Conservation (phyloP, 2,888 invertebrate species). For the Drosophila gaucha region DNA sequence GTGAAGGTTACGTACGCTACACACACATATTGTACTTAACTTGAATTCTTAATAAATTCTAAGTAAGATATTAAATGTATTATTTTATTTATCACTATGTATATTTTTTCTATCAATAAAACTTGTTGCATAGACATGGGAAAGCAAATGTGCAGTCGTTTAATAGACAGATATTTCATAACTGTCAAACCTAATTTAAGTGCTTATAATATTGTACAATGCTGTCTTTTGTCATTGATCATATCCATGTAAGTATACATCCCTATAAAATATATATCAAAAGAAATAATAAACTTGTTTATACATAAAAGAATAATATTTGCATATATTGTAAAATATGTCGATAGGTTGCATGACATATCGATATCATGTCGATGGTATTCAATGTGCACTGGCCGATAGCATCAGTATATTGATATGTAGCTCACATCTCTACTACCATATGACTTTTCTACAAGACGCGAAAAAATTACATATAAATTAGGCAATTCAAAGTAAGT, state of each 20-base stretch:
- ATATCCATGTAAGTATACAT: too few species aligned
- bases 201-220: background rate
- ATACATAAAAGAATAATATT: conserved; percentile 1
- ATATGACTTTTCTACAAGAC: conserved; percentile 70
- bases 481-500: conserved; percentile 61
- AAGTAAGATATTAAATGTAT: too few species aligned
- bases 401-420: conserved; percentile 37
- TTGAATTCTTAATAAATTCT: too few species aligned
- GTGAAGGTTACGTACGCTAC: conserved; percentile 3
- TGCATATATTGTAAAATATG: background rate
- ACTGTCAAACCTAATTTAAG: background rate
- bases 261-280: background rate
- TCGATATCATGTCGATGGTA: background rate
- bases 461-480: conserved; percentile 64
- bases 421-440: conserved; percentile 51
- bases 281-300: background rate
- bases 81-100: too few species aligned
- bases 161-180: background rate
- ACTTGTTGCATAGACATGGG: too few species aligned
- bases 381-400: conserved; percentile 3
- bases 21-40: background rate
- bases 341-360: background rate
- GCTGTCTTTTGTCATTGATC: background rate
- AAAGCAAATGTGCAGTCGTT: background rate
- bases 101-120: too few species aligned